Conservation (phyloP, 2,113 vertebrate species). For the Rana temporaria region DNA sequence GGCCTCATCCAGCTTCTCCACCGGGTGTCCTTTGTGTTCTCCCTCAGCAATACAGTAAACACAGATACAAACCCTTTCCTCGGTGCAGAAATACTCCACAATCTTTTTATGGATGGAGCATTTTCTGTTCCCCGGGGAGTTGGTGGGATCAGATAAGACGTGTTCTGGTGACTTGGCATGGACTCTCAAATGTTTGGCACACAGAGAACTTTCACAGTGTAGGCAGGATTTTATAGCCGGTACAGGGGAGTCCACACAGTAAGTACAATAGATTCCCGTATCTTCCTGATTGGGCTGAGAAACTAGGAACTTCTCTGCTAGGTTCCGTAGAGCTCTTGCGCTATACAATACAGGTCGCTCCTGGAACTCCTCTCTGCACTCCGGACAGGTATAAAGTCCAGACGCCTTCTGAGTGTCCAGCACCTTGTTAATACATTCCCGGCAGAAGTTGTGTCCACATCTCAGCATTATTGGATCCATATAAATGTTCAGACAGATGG, state of each 20-base stretch:
- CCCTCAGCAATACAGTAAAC: background rate
- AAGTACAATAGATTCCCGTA: background rate
- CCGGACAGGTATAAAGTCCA: too few relatives aligned
- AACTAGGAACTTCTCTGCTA: background rate
- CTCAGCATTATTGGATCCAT: too few relatives aligned
- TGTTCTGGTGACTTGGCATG: conserved; percentile 5
- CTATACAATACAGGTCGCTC: too few relatives aligned
- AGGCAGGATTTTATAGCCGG: conserved; percentile 1
- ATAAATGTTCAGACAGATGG: too few relatives aligned
- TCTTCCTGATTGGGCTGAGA: background rate
- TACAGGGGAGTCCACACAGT: conserved; percentile 5
- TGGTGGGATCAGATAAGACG: background rate
- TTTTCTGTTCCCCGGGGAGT: background rate
- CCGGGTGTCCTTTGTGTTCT: background rate
- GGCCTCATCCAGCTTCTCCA: background rate
- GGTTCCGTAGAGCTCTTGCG: background rate
- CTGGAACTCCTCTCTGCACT: too few relatives aligned
- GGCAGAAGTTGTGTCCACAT: too few relatives aligned
- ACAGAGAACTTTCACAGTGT: conserved; percentile 12
- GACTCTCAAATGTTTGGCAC: background rate
- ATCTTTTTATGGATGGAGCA: background rate
- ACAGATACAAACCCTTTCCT: background rate
- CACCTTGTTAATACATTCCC: too few relatives aligned
- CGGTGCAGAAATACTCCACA: background rate
- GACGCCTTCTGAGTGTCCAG: too few relatives aligned